Evolutionary conservation across 2,113 vertebrate species (phyloP).

Genomic region (Lynx canadensis): DNA sequence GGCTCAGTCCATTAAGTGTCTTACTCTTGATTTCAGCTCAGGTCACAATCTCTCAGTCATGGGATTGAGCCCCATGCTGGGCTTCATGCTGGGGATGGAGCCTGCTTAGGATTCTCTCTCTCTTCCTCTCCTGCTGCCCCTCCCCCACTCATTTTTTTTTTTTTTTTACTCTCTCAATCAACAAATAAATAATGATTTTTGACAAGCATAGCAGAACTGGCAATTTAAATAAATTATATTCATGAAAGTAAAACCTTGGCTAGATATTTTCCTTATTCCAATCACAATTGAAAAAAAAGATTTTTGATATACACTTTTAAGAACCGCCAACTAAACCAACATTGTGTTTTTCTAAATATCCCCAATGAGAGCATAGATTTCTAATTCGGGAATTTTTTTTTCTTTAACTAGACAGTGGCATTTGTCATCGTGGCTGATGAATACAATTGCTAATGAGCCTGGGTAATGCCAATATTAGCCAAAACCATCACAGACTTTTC

Average conservation of each 20-base stretch:
- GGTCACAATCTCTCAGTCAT: too few species aligned
- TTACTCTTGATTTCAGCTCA: too few species aligned
- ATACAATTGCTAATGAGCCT: neutral
- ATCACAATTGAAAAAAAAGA: neutral
- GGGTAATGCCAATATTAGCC: neutral
- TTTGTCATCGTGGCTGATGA: conserved; percentile 7
- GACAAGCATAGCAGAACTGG: neutral
- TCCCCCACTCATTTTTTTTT: too few species aligned
- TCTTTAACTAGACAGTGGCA: neutral
- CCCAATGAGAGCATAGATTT: conserved; percentile 6
- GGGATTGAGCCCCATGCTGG: too few species aligned
- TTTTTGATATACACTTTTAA: neutral
- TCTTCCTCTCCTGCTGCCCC: too few species aligned
- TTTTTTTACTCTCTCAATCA: too few species aligned
- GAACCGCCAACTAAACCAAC: neutral
- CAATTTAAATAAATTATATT: conserved; percentile 1
- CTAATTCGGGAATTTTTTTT: neutral
- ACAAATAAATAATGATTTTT: conserved; percentile 32
- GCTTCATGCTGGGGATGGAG: too few species aligned
- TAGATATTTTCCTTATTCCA: neutral
- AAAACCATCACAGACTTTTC: neutral
- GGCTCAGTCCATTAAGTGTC: too few species aligned
- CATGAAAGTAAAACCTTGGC: neutral
- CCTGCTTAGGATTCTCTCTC: too few species aligned
- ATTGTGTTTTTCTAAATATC: conserved; percentile 41